These are phyloP conservation scores for Anthopleura xanthogrammica DNA, from an alignment of 92 coral and sea anemone species.

Conservation along the genomic window DNA sequence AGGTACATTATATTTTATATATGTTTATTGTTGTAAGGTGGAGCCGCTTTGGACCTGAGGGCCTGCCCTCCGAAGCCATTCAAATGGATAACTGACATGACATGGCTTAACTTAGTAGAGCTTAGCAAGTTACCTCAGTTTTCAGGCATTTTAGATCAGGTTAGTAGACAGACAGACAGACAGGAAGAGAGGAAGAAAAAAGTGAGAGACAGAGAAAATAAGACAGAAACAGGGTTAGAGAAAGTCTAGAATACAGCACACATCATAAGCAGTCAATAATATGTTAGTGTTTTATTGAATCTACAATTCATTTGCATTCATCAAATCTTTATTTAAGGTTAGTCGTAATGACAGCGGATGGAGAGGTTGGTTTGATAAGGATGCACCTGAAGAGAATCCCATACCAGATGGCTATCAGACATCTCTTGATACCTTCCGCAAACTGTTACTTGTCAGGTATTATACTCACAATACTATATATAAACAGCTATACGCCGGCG, in stretches of 20 bases:
- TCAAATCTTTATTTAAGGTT: slow-evolving; percentile 40
- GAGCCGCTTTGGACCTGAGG: slow-evolving; percentile 87
- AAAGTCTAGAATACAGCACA: too few species aligned
- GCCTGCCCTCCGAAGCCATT: slow-evolving; percentile 86
- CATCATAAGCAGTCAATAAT: too few species aligned
- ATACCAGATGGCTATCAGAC: slow-evolving; percentile 87
- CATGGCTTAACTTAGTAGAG: slow-evolving; percentile 89
- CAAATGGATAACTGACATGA: slow-evolving; percentile 95
- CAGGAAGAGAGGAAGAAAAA: not conserved
- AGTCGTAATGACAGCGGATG: slow-evolving; percentile 84
- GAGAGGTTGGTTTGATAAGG: slow-evolving; percentile 88
- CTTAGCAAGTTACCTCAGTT: slow-evolving; percentile 84
- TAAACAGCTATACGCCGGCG: not conserved
- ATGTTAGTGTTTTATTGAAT: too few species aligned
- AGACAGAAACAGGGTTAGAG: too few species aligned
- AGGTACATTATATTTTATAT: not conserved
- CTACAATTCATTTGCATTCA: not conserved
- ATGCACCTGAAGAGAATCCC: slow-evolving; percentile 79
- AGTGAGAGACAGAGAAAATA: too few species aligned
- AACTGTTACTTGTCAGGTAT: slow-evolving; percentile 79
- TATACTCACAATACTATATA: not conserved
- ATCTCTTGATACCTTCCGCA: slow-evolving; percentile 84
- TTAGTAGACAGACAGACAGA: slow-evolving; percentile 27
- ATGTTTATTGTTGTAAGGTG: slow-evolving; percentile 52
- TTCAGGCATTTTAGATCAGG: slow-evolving; percentile 95